Conservation (phyloP, 2,888 invertebrate species). For the Epinotia bilunana region DNA sequence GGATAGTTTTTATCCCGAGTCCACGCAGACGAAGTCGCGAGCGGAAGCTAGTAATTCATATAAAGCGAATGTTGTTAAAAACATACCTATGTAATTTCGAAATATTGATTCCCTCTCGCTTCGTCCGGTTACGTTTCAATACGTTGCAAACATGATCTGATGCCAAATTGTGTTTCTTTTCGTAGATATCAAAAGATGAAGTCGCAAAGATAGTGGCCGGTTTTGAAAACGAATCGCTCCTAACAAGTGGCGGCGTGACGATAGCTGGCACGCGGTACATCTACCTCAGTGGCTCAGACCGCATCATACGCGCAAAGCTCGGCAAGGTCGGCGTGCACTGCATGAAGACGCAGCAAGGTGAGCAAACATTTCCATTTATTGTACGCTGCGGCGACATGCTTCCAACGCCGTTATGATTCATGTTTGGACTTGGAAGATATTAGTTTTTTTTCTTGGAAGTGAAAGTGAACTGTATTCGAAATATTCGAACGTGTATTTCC, state of each 20-base stretch:
- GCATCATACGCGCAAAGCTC: conserved; percentile 96
- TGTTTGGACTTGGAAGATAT: no score
- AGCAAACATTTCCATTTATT: conserved; percentile 52
- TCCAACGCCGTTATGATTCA: not conserved
- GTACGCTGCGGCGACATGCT: not conserved
- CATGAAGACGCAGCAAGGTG: conserved; percentile 98
- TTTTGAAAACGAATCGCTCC: conserved; percentile 94
- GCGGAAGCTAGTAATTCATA: no score
- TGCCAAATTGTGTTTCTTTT: conserved; percentile 56
- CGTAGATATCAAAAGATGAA: conserved; percentile 96
- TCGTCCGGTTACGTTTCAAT: not conserved
- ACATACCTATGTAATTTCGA: not conserved
- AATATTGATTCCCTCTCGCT: not conserved
- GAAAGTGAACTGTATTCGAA: no score
- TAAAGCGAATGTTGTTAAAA: no score
- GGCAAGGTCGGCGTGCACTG: conserved; percentile 97
- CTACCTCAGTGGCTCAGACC: conserved; percentile 97
- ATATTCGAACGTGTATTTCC: no score
- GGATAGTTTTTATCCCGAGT: no score
- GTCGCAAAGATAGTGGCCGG: conserved; percentile 94
- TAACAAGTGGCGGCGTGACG: conserved; percentile 96
- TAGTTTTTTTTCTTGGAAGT: no score
- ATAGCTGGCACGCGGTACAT: conserved; percentile 97
- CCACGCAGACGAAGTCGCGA: no score
- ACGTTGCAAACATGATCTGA: not conserved